Evolutionary conservation across 2,113 vertebrate genomes (phyloP).

Genomic region (Cryptomyrus ogoouensis): DNA sequence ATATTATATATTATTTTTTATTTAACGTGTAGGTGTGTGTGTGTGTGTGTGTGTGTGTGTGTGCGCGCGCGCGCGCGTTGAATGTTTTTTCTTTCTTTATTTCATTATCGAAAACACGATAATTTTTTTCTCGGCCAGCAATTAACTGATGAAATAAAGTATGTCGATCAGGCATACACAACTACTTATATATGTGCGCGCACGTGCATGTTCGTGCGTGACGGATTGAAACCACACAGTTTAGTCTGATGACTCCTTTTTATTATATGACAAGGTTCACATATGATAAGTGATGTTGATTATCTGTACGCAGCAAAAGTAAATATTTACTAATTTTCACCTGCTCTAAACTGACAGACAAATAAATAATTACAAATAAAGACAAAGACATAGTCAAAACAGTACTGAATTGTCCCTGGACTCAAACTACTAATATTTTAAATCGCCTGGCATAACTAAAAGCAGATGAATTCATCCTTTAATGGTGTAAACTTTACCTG

Average conservation of each 20-base stretch:
- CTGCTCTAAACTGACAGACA: conserved; percentile 9
- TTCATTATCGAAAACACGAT: not conserved
- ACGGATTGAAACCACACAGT: not conserved
- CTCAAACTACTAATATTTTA: conserved; percentile 65
- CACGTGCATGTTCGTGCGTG: not conserved
- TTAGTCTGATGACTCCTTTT: not conserved
- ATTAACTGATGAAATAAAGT: not conserved
- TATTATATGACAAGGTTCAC: conserved; percentile 7
- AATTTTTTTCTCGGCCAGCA: not conserved
- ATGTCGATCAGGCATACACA: not conserved
- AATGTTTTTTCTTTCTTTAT: not conserved
- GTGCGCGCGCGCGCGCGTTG: not conserved
- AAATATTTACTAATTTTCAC: conserved; percentile 15
- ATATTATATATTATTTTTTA: too few relatives aligned
- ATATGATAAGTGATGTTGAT: conserved; percentile 3
- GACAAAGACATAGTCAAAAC: conserved; percentile 9
- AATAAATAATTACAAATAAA: conserved; percentile 18
- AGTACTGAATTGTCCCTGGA: conserved; percentile 51
- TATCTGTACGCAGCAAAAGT: not conserved
- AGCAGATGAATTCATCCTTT: not conserved
- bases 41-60: not conserved
- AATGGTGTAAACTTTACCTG: not conserved
- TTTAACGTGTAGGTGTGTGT: not conserved
- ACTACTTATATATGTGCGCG: not conserved
- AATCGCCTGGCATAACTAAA: not conserved